Evolutionary conservation across 2,113 vertebrate genomes (phyloP), one percentile per base, ranked within the genome.

Genomic region (Brachionichthys hirsutus): DNA sequence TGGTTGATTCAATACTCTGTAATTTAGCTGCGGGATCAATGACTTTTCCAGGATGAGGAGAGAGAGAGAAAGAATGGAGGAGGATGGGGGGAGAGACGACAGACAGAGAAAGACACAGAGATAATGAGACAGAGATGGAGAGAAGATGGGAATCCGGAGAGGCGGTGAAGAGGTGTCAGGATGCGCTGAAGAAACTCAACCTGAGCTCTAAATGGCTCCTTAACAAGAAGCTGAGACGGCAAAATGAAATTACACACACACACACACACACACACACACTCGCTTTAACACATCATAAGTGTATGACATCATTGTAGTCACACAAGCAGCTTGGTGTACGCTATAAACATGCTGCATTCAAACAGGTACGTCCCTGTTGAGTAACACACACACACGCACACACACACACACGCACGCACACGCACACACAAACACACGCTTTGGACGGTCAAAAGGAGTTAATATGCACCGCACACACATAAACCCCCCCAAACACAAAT

Each of bases 221-320:
- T 85, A 87, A 82, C 81, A 80, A 78, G 78, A 80, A 66, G 67
- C 83, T 80, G 78, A 86, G 83, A 70, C 61, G 67, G 80, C 70
- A 67, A 83, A 81, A 83, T 85, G 49, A 82, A 85, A 85, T 87
- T 76, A 83, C 62, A 80, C 20, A 56, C 54, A 43, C 65, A 54
- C 2, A 48, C 9, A 22, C 46, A 24, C 47, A 48, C 13, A 4
- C n/a, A 18, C 35, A 36, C 63, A 51, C 10, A 18, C 15, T 24
- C 50, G 46, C 40, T 35, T 14, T 9, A 30, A 40, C 38, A 4
- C 24, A 30, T 30, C 24, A 30, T 3, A 4, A 30, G 24, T 30
- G 24, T 30, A 8, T 30, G 24, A 30, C 24, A 30, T 30, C 24
- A 4, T 30, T 30, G 8, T 30, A 30, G 24, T 3, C 24, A 30